Conservation (phyloP, 2,113 vertebrate genomes). For the Craseonycteris thonglongyai region DNA sequence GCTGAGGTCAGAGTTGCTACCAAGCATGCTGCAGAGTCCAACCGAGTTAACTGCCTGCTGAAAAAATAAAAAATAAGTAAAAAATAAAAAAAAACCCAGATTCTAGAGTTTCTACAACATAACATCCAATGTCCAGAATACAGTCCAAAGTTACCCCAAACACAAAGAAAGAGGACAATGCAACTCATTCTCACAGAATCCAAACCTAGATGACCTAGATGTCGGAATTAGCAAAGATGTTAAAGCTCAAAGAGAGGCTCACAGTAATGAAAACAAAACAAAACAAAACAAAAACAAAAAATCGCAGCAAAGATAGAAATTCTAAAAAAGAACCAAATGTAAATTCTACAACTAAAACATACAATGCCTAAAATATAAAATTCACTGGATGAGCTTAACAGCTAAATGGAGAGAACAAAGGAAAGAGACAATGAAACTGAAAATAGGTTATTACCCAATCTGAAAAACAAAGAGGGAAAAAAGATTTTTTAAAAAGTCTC, state of each 20-base stretch:
- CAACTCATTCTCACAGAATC: not conserved
- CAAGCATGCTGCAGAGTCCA: not conserved
- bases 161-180: not conserved
- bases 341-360: conserved; percentile 18
- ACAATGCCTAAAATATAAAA: conserved; percentile 20
- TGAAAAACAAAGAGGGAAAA: not conserved
- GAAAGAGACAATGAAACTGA: not conserved
- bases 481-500: not conserved
- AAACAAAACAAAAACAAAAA: not conserved
- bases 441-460: not conserved
- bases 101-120: not conserved
- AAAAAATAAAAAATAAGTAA: not conserved
- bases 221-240: not conserved
- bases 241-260: not conserved
- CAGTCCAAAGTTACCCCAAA: not conserved
- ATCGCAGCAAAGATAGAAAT: not conserved
- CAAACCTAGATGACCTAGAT: not conserved
- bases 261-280: not conserved
- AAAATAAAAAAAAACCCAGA: not conserved
- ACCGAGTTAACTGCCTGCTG: not conserved
- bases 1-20: not conserved
- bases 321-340: not conserved
- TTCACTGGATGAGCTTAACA: not conserved
- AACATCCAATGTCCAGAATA: not conserved
- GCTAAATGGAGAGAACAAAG: not conserved